Evolutionary conservation across 2,797 vertebrate genomes (phyloP).

Genomic region (Enteromius fasciolatus): DNA sequence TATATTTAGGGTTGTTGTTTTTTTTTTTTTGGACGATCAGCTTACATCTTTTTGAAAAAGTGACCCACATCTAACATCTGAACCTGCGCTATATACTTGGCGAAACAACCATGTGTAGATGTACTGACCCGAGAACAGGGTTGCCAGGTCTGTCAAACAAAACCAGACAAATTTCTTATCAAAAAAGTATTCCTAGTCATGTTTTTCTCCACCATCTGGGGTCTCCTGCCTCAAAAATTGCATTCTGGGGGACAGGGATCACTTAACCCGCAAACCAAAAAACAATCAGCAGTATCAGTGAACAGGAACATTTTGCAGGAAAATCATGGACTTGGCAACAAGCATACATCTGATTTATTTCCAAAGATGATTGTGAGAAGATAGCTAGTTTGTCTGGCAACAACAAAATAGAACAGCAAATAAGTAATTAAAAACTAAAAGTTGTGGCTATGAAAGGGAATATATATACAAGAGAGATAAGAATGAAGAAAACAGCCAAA

Average conservation of each 20-base stretch:
- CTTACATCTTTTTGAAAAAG: neutral
- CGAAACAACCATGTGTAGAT: neutral
- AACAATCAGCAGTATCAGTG: neutral
- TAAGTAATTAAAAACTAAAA: slow-evolving; percentile 51
- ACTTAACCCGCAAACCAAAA: neutral
- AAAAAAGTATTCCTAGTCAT: neutral
- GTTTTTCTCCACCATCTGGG: neutral
- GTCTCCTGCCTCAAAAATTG: neutral
- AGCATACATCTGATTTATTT: neutral
- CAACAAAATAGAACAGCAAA: slow-evolving; percentile 47
- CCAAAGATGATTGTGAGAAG: neutral
- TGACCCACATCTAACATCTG: neutral
- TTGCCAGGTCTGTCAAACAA: neutral
- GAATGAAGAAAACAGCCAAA: slow-evolving; percentile 30
- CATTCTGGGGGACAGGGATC: neutral
- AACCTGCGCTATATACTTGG: neutral
- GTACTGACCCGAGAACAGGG: neutral
- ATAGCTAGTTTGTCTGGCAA: slow-evolving; percentile 43
- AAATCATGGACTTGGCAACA: neutral
- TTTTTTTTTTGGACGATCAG: neutral
- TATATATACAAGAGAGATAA: slow-evolving; percentile 1
- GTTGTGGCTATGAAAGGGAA: slow-evolving; percentile 41
- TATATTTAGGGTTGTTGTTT: neutral
- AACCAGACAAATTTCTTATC: neutral
- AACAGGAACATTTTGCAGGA: neutral